Evolutionary conservation across 2,797 vertebrate genomes (phyloP), one percentile per base, ranked within the genome.

Genomic region (Syngnathus acus): DNA sequence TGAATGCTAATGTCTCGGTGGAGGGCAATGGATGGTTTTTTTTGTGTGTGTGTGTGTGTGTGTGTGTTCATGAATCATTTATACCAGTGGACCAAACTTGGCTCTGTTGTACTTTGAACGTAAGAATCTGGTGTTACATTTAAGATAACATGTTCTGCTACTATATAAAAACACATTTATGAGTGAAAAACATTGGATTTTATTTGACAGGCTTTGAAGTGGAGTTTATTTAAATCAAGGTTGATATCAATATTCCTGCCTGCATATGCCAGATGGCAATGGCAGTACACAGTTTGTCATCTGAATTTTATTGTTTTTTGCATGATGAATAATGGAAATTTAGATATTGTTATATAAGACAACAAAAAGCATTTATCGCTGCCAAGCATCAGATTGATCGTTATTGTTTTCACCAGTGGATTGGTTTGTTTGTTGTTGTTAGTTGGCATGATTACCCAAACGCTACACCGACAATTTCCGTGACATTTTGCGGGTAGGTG

Each of bases 181-280:
- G 26, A 57, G 5, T 17, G 26, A 57, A 57, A 57, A 54, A 6
- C 21, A 16, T 45, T 50, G 19, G 9, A 4, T 23, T 21, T 53
- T 19, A 21, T 53, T 53, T 23, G 51, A 53, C 51, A 23, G 14
- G 32, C 32, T 61, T 40, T 13, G 59, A 61, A 42, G 59, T n/a
- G 10, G 38, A 42, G 39, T 21, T 61, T 3, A 32, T 48, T 55
- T 26, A 37, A 55, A 55, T 55, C 23, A 55, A 55, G 26, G 9
- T 55, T 21, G 7, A 38, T 65, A 62, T 67, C 54, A 67, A 72
- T 66, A 32, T 55, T 65, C 64, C 60, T 51, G 19, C 67, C 45
- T 63, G 68, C 58, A 1, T 65, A 71, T 70, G 73, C 42, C 53
- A 65, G 43, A 60, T 48, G 63, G 23, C 58, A 21, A 61, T 2